These are phyloP conservation scores for Baryphthengus martii DNA, from an alignment of 2,113 vertebrate species.

Conservation along the genomic window DNA sequence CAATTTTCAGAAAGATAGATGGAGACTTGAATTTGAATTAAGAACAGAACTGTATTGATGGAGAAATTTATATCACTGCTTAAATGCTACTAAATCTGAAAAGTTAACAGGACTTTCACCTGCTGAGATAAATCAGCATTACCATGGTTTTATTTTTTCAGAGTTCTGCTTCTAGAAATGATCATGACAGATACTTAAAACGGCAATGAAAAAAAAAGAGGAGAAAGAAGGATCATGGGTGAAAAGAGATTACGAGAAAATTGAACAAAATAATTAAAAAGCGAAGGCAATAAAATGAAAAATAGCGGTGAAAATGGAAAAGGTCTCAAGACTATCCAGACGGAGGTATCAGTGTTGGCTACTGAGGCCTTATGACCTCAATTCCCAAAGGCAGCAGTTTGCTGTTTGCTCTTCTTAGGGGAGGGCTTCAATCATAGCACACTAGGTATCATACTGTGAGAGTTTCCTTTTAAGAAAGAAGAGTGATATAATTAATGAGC, in stretches of 20 bases:
- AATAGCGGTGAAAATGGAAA: neutral
- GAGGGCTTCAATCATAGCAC: neutral
- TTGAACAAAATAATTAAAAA: neutral
- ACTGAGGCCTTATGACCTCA: neutral
- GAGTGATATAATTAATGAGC: neutral
- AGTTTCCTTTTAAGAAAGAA: neutral
- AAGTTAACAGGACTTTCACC: neutral
- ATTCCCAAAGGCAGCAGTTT: neutral
- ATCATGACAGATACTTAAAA: neutral
- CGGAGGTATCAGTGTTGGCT: neutral
- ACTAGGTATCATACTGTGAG: accelerated
- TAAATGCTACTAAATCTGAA: neutral
- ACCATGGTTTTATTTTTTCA: neutral
- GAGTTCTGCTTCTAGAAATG: neutral
- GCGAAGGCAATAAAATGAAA: neutral
- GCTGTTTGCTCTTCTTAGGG: neutral
- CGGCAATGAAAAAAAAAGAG: neutral
- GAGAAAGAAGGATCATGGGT: neutral
- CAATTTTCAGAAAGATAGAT: neutral
- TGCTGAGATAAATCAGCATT: neutral
- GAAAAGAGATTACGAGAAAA: neutral
- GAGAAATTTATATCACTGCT: neutral
- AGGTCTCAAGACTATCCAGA: neutral
- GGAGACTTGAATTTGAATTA: neutral
- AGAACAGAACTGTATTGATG: neutral